Conservation (phyloP, 1,140 invertebrate species). For the Nautilus pompilius region DNA sequence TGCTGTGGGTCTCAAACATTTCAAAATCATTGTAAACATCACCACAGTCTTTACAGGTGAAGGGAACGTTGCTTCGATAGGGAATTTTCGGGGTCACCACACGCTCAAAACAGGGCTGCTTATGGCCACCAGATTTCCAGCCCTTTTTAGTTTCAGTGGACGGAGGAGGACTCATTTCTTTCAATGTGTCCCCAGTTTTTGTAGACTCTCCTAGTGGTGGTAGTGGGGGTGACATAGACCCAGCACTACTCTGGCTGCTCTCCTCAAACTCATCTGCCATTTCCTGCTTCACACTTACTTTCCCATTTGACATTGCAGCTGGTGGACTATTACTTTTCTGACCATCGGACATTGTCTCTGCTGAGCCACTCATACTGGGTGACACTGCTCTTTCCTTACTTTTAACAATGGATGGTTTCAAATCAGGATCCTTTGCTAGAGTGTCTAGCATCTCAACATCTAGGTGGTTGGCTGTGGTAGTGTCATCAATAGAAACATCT, state of each 20-base stretch:
- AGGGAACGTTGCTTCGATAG: conserved; percentile 25
- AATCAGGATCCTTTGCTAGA: no score
- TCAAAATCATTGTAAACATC: conserved; percentile 28
- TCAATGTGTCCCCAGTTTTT: not conserved
- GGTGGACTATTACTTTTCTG: no score
- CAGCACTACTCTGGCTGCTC: not conserved
- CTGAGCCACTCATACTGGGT: no score
- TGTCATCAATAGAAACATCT: no score
- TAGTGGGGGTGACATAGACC: not conserved
- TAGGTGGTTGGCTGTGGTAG: no score
- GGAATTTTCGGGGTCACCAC: conserved; percentile 31
- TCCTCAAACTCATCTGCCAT: not conserved
- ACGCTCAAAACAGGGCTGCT: conserved; percentile 27
- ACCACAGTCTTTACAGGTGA: conserved; percentile 30
- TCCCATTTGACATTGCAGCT: not conserved
- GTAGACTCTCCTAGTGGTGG: not conserved
- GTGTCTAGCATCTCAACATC: no score
- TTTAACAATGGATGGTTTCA: no score
- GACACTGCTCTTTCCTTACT: no score
- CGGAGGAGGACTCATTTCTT: not conserved
- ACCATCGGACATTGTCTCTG: no score
- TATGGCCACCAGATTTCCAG: not conserved
- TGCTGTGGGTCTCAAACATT: conserved; percentile 33
- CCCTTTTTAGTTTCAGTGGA: not conserved
- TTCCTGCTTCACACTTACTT: not conserved